Evolutionary conservation across 2,113 vertebrate genomes (phyloP).

Genomic region (Hippocampus abdominalis): DNA sequence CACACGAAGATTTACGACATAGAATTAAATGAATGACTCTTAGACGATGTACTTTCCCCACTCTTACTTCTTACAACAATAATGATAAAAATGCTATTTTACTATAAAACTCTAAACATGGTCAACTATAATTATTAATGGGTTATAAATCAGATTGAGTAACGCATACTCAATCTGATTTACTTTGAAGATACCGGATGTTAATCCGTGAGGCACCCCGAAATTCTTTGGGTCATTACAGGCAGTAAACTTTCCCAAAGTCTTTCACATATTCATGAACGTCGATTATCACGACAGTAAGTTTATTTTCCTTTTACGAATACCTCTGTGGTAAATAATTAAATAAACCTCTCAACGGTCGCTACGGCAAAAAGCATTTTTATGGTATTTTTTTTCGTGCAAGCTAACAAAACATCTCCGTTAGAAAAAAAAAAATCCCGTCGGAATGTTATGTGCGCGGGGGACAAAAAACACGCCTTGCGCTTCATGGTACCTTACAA

Average conservation of each 20-base stretch:
- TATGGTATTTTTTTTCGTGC: neutral
- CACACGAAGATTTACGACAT: neutral
- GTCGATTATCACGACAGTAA: neutral
- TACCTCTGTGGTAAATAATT: neutral
- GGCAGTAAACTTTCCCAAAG: conserved; percentile 2
- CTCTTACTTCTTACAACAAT: neutral
- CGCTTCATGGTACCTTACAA: neutral
- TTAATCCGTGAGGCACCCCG: neutral
- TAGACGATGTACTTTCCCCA: neutral
- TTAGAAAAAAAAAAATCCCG: neutral
- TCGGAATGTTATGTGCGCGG: no score
- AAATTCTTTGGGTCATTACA: conserved; percentile 5
- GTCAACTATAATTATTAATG: neutral
- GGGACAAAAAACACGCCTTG: neutral
- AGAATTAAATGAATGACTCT: neutral
- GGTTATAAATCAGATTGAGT: no score
- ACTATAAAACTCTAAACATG: neutral
- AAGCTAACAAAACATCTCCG: neutral
- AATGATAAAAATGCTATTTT: neutral
- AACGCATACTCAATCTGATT: conserved; percentile 10
- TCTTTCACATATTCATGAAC: neutral
- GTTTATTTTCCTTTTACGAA: neutral
- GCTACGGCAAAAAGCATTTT: neutral
- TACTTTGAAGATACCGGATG: conserved; percentile 48
- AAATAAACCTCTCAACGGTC: neutral